Percentiles rank a stretch among this genome's conserved stretches.
Conservation (phyloP, 1,140 invertebrate genomes). For the Conus ventricosus region DNA sequence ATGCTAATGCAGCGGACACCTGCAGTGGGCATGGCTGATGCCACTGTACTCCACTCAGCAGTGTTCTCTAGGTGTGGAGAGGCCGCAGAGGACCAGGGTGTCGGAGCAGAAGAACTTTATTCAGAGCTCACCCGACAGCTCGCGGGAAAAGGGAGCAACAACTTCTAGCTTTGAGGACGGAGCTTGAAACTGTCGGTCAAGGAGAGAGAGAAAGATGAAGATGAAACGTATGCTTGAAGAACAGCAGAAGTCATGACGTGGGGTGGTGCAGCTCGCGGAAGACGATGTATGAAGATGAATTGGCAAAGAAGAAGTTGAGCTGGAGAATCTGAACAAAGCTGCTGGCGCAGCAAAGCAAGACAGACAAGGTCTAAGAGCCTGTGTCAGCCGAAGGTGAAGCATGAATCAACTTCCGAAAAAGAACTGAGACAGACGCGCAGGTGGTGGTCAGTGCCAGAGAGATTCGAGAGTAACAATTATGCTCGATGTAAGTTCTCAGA, state of each 20-base stretch:
- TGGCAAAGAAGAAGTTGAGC: constrained; percentile 39
- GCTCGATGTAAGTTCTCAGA: background rate
- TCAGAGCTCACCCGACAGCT: constrained; percentile 43
- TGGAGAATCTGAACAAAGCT: constrained; percentile 53
- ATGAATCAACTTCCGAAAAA: background rate
- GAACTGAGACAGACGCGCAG: background rate
- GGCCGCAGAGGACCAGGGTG: constrained; percentile 52
- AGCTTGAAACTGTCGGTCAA: constrained; percentile 18
- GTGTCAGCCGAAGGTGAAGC: constrained; percentile 20
- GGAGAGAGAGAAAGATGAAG: background rate
- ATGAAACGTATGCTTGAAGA: background rate
- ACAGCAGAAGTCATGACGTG: background rate
- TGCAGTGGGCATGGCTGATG: constrained; percentile 54
- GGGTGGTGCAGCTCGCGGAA: background rate
- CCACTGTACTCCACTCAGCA: constrained; percentile 59
- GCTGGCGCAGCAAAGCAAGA: constrained; percentile 41
- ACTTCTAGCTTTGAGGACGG: constrained; percentile 30
- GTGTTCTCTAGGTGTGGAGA: constrained; percentile 53
- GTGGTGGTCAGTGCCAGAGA: background rate
- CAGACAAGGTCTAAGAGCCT: constrained; percentile 25
- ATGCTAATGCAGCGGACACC: constrained; percentile 50
- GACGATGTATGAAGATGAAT: constrained; percentile 32
- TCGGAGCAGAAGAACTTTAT: constrained; percentile 54
- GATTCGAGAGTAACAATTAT: background rate
- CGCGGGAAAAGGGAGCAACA: constrained; percentile 46